Base-by-base conservation (phyloP, 2,888 invertebrate species). In the Athetis lepigone region DNA sequence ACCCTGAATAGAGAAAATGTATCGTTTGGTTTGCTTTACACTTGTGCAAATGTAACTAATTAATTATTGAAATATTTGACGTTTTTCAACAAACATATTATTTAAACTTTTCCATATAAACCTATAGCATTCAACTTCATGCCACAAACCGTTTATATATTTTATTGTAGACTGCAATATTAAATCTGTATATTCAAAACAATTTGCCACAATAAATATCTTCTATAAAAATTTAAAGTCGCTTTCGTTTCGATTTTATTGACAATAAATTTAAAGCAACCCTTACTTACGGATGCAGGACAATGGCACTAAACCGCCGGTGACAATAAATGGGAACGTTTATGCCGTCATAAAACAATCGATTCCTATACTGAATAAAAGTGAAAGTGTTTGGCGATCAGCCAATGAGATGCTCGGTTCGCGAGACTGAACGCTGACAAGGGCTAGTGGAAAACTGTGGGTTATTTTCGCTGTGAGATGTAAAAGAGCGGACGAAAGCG, bases 311-410 rank as follows among this genome's bases (percentile, higher is more conserved):
- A 91, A 91, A 87, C 86, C 85, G 85, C 77, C 85, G 82, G 85
- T 87, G 88, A 90, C 90, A 89, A 84, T 91, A 90, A 91, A 92
- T 86, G 86, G 78, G 86, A 88, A 85, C 88, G 84, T 92, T 93
- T 91, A 92, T 86, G 85, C 80, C 79, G 84, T 86, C 86, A 88
- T 93, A 91, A 93, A 93, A 85, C 90, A 89, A 92, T 94, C 92
- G 91, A 93, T 92, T 88, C 81, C 80, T 83, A 87, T 88, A 87
- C 85, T 84, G 84, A 90, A 91, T 91, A 90, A 91, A 92, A 90
- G 88, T 89, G 79, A 84, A 86, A 90, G 85, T 87, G 84, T 70
- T 89, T 93, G 93, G 94, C 91, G 84, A 69, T 45, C 73, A 80
- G 92, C 94, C 94, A 94, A 91, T 90, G 86, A 91, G 87, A 88